phyloP scores from a whole-genome alignment of 2,113 vertebrate genomes.

The Burhinus oedicnemus region DNA sequence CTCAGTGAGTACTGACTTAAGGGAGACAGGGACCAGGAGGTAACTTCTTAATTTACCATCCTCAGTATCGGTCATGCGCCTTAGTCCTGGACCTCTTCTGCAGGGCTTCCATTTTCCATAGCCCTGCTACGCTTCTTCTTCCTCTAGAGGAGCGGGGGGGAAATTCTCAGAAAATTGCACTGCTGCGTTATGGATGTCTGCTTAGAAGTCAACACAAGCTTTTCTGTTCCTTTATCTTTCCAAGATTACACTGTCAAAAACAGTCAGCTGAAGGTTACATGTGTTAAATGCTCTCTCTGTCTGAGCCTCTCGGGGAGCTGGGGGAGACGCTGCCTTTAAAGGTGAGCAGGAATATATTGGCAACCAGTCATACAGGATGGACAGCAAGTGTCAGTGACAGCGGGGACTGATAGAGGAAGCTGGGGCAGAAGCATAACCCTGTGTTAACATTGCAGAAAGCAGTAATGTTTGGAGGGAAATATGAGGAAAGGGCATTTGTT shows the following conservation, averaged over 20 bases:
- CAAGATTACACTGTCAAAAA: not conserved
- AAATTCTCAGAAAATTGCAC: not conserved
- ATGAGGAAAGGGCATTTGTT: not conserved
- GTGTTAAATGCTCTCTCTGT: not conserved
- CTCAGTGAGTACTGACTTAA: not conserved
- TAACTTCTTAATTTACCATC: not conserved
- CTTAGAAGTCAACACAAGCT: not conserved
- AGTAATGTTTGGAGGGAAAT: not conserved
- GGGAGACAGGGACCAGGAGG: not conserved
- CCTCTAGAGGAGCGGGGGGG: not conserved
- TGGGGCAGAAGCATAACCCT: not conserved
- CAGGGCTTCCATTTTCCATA: not conserved
- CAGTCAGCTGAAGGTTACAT: not conserved
- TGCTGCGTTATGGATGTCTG: not conserved
- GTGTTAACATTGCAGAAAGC: not conserved
- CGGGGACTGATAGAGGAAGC: not conserved
- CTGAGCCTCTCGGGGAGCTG: not conserved
- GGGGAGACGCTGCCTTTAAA: not conserved
- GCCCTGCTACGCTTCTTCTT: not conserved
- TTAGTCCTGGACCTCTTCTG: not conserved
- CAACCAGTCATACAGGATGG: fast-evolving
- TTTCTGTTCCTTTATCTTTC: not conserved
- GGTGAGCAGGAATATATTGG: not conserved
- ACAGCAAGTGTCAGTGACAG: not conserved
- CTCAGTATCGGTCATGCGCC: not conserved